Evolutionary conservation across 92 coral and sea anemone species (phyloP).

Genomic region (Montipora capitata): DNA sequence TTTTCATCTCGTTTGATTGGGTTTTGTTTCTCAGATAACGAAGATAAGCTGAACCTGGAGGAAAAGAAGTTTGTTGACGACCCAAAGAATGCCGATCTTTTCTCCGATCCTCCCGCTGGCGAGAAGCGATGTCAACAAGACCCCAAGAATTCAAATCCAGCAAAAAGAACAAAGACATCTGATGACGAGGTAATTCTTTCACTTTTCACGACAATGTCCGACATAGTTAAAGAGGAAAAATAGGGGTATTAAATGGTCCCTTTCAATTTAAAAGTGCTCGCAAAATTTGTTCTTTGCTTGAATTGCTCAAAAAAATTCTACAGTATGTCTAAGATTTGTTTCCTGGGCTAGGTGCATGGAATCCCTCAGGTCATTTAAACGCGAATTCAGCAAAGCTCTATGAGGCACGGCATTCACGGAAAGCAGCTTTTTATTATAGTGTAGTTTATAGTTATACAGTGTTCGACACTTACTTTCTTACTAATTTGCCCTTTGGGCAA

Average conservation of each 20-base stretch:
- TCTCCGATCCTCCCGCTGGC: slow-evolving; percentile 24
- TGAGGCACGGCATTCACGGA: no score
- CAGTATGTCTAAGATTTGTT: no score
- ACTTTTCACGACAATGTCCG: not conserved
- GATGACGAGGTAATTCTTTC: slow-evolving; percentile 4
- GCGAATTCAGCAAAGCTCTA: not conserved
- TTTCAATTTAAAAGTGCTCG: not conserved
- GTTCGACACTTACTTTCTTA: no score
- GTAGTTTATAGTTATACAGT: no score
- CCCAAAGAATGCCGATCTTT: slow-evolving; percentile 26
- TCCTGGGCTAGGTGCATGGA: not conserved
- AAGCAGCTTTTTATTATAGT: no score
- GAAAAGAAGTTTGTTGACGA: slow-evolving; percentile 34
- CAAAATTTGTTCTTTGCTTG: not conserved
- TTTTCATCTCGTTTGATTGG: not conserved
- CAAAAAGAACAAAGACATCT: not conserved
- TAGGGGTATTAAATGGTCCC: not conserved
- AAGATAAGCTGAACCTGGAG: slow-evolving; percentile 30
- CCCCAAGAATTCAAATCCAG: not conserved
- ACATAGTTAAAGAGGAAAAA: not conserved
- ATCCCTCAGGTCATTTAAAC: not conserved
- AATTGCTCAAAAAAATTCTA: not conserved
- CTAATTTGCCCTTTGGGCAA: no score
- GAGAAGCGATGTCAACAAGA: not conserved
- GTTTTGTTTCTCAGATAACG: slow-evolving; percentile 24